Conservation (phyloP, 2,797 vertebrate genomes). For the Champsocephalus esox region DNA sequence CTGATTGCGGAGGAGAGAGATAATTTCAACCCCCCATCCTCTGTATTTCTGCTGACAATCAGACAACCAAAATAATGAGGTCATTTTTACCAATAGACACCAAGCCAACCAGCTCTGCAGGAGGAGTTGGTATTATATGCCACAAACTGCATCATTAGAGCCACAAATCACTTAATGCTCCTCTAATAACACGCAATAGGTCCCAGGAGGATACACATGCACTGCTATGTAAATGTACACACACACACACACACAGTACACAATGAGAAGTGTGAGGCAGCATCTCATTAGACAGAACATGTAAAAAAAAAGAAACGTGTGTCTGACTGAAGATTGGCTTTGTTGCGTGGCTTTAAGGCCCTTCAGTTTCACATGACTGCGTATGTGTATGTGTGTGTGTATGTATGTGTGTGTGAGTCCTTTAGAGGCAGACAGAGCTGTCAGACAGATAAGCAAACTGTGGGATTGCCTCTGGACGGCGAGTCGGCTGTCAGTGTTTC, state of each 20-base stretch:
- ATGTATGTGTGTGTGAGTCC: not conserved
- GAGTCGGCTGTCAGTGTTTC: not conserved
- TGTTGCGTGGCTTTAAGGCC: too few relatives aligned
- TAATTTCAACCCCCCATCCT: not conserved
- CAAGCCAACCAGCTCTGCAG: not conserved
- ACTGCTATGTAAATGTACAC: not conserved
- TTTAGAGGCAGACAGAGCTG: not conserved
- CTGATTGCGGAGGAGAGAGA: too few relatives aligned
- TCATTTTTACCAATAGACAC: constrained; percentile 25
- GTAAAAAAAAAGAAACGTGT: too few relatives aligned
- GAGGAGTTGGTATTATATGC: constrained; percentile 23
- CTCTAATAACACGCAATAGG: constrained; percentile 36
- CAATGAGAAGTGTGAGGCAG: constrained; percentile 7
- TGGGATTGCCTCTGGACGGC: not conserved
- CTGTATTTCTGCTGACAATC: not conserved
- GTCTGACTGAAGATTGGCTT: too few relatives aligned
- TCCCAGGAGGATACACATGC: constrained; percentile 16
- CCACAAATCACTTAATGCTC: constrained; percentile 48
- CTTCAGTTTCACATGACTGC: not conserved
- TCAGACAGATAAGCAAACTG: not conserved
- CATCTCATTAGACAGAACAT: constrained; percentile 13
- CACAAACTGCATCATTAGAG: constrained; percentile 26
- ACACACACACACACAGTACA: not conserved
- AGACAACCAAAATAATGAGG: constrained; percentile 27
- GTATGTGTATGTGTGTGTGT: not conserved